Percentiles rank a stretch among this genome's conserved stretches.
Conservation (phyloP, 2,113 vertebrate species). For the Mormyrus iriodes region DNA sequence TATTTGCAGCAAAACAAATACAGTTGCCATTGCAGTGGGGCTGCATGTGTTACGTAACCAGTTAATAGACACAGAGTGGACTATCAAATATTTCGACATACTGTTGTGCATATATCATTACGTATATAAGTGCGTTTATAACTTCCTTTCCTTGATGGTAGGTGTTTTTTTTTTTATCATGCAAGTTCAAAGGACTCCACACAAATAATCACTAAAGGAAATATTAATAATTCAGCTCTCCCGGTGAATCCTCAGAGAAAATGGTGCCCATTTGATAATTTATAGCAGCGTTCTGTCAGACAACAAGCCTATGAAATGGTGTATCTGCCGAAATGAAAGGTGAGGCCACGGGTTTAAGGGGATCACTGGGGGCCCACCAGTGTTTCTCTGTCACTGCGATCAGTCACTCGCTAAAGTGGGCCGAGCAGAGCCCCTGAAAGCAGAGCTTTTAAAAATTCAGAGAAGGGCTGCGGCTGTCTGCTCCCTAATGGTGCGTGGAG, state of each 20-base stretch:
- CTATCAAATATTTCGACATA: not conserved
- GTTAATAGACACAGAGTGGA: not conserved
- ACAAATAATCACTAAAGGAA: not conserved
- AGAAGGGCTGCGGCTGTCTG: not conserved
- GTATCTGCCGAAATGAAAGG: not conserved
- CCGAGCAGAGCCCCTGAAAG: not conserved
- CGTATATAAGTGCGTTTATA: not conserved
- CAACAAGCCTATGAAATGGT: not conserved
- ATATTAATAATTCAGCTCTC: not conserved
- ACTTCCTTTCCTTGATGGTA: not conserved
- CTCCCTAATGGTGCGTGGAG: constrained; percentile 7
- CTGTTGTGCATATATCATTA: not conserved
- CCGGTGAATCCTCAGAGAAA: not conserved
- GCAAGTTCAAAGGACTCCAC: not conserved
- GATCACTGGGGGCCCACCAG: not conserved
- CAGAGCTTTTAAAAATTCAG: constrained; percentile 3
- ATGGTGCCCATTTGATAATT: not conserved
- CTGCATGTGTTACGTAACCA: not conserved
- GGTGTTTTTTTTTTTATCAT: not conserved
- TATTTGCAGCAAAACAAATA: not conserved
- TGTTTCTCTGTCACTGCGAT: not conserved
- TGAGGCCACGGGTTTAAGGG: not conserved
- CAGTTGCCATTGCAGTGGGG: not conserved
- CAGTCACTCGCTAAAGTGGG: constrained; percentile 7
- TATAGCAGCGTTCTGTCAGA: not conserved